Conservation (phyloP, 2,888 invertebrate genomes). For the Napeogenes inachia region DNA sequence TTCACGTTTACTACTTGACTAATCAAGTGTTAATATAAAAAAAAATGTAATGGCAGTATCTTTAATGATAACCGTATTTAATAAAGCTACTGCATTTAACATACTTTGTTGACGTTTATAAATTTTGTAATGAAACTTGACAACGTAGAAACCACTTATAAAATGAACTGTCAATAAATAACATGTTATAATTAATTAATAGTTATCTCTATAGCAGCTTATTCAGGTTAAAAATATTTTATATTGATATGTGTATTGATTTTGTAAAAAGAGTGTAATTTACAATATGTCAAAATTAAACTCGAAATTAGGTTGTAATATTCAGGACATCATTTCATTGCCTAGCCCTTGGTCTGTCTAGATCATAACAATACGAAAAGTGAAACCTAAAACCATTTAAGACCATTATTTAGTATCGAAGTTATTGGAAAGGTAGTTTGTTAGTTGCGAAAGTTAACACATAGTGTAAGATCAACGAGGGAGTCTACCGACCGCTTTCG, state of each 20-base stretch:
- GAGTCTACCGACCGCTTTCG: slow-evolving; percentile 57
- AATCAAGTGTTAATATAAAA: neutral
- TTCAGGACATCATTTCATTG: neutral
- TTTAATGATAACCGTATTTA: neutral
- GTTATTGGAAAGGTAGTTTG: slow-evolving; percentile 37
- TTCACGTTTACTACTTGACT: neutral
- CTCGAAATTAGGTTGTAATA: neutral
- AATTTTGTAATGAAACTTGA: neutral
- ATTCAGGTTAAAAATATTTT: too few relatives aligned
- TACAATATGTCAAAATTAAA: neutral
- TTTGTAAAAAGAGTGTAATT: too few relatives aligned
- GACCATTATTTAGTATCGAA: slow-evolving; percentile 20
- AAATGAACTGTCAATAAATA: too few relatives aligned
- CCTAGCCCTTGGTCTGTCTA: neutral
- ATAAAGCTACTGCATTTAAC: neutral
- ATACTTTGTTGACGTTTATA: neutral
- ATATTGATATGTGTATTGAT: too few relatives aligned
- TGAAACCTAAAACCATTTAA: slow-evolving; percentile 17
- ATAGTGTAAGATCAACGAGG: slow-evolving; percentile 50
- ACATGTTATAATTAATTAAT: too few relatives aligned
- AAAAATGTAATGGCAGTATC: neutral
- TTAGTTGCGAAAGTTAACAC: slow-evolving; percentile 66
- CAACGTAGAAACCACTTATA: too few relatives aligned
- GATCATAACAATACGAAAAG: slow-evolving; percentile 1
- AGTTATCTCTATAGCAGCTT: too few relatives aligned